Conservation (phyloP, 2,888 invertebrate species). For the Prionchulus punctatus region DNA sequence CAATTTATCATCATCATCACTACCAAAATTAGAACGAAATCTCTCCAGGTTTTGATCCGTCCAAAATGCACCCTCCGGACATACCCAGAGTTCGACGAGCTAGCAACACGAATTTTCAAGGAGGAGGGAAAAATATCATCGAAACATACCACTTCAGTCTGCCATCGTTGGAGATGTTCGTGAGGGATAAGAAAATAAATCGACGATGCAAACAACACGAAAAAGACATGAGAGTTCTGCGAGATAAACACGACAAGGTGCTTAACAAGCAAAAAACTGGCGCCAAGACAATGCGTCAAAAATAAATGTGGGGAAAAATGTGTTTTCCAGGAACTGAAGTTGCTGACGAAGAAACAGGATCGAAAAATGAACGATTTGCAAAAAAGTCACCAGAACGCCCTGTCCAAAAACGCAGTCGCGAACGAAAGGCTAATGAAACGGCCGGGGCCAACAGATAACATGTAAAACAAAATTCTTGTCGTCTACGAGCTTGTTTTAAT, state of each 20-base stretch:
- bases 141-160: slow-evolving; percentile 46
- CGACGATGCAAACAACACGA: slow-evolving; percentile 68
- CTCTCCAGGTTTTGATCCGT: too few relatives aligned
- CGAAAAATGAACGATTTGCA: not conserved
- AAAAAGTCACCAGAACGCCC: not conserved
- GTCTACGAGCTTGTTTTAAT: not conserved
- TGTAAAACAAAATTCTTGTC: not conserved
- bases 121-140: slow-evolving; percentile 3
- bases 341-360: not conserved
- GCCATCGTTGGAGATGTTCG: slow-evolving; percentile 59
- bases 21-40: too few relatives aligned
- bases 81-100: too few relatives aligned
- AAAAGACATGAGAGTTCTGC: slow-evolving; percentile 64
- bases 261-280: slow-evolving; percentile 4
- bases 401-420: not conserved
- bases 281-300: not conserved
- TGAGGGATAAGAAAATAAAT: slow-evolving; percentile 61
- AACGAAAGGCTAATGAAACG: too few relatives aligned
- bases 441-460: not conserved
- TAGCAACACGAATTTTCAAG: too few relatives aligned
- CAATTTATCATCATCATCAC: too few relatives aligned
- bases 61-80: too few relatives aligned
- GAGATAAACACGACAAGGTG: slow-evolving; percentile 40
- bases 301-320: not conserved
- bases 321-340: not conserved